A percentile compares a stretch with the other conserved stretches of the same genome.
Evolutionary conservation across 2,113 vertebrate genomes (phyloP).

Genomic region (Phocoena sinus): DNA sequence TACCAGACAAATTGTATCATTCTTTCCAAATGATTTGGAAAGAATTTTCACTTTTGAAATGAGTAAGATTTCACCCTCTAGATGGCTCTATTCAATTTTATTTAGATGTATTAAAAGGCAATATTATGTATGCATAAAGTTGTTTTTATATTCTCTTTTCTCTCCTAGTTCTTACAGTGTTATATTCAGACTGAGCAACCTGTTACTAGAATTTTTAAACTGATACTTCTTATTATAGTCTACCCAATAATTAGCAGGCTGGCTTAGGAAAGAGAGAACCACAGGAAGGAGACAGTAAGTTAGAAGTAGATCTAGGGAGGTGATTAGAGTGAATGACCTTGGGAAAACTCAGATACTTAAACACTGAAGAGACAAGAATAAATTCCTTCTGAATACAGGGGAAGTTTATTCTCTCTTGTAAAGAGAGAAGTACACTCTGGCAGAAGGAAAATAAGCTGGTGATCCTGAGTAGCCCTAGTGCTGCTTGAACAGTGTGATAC

Average conservation of each 20-base stretch:
- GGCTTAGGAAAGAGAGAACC: background rate
- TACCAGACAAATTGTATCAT: background rate
- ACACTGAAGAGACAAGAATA: background rate
- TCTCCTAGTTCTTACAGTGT: background rate
- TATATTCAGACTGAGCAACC: background rate
- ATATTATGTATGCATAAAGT: background rate
- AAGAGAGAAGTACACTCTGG: background rate
- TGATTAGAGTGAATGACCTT: background rate
- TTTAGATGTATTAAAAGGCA: background rate
- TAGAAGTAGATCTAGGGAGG: background rate
- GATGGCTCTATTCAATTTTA: slow-evolving; percentile 6
- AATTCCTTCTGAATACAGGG: background rate
- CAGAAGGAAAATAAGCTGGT: background rate
- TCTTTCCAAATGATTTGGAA: background rate
- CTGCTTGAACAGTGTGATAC: background rate
- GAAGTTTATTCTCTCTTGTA: background rate
- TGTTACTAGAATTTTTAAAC: background rate
- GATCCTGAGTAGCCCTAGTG: background rate
- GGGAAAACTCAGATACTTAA: slow-evolving; percentile 22
- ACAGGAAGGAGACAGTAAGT: background rate
- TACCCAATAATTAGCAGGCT: slow-evolving; percentile 18
- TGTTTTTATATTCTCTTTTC: background rate
- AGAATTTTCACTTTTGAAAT: background rate
- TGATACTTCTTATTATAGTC: background rate
- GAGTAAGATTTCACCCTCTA: background rate